A percentile compares a stretch with the other conserved stretches of the same genome.
Evolutionary conservation across 2,888 invertebrate genomes (phyloP).

Genomic region (Caenorhabditis zanzibari): DNA sequence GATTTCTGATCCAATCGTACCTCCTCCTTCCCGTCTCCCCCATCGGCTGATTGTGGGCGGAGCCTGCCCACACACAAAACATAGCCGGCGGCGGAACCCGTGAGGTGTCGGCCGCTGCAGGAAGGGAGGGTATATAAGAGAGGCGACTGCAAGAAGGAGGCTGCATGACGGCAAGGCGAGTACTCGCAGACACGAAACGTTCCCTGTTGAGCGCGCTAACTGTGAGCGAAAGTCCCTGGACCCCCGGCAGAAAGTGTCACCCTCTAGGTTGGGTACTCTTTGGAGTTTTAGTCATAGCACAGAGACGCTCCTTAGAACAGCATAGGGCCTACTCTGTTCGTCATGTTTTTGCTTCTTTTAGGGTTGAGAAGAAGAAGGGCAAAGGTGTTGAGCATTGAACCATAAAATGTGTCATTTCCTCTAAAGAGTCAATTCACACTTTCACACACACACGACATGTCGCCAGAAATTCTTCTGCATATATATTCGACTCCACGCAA

Average conservation of each 20-base stretch:
- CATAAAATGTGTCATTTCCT: slow-evolving; percentile 54
- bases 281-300: slow-evolving; percentile 76
- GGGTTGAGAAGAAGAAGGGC: slow-evolving; percentile 1
- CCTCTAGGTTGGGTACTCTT: slow-evolving; percentile 71
- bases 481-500: slow-evolving; percentile 11
- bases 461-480: slow-evolving; percentile 11
- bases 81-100: slow-evolving; percentile 45
- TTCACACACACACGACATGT: slow-evolving; percentile 19
- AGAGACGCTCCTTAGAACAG: slow-evolving; percentile 76
- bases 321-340: slow-evolving; percentile 79
- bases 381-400: slow-evolving; percentile 28
- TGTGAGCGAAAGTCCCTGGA: slow-evolving; percentile 81
- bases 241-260: slow-evolving; percentile 75
- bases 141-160: not conserved
- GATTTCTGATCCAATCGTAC: too few relatives aligned
- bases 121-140: slow-evolving; percentile 26
- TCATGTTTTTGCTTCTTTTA: slow-evolving; percentile 60
- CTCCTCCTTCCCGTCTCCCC: not conserved
- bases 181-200: slow-evolving; percentile 76
- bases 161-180: slow-evolving; percentile 75
- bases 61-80: slow-evolving; percentile 7
- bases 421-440: slow-evolving; percentile 23
- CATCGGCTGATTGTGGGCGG: slow-evolving; percentile 36
- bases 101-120: slow-evolving; percentile 43
- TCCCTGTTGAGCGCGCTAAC: slow-evolving; percentile 67